phyloP scores from a whole-genome alignment of 1,140 invertebrate species.

The Drosophila tani region DNA sequence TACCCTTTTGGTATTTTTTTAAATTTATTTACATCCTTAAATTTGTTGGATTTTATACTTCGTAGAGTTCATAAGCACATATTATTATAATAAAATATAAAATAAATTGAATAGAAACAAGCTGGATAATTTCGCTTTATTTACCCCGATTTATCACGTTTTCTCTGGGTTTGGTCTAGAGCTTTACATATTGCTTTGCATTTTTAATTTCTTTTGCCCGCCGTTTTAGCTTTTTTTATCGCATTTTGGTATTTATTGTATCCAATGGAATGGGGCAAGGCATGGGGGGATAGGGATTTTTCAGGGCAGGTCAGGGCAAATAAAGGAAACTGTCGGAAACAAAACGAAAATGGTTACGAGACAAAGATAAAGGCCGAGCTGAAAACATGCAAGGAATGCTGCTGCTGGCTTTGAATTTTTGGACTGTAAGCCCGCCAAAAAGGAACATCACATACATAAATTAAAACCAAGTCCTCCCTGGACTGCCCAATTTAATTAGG shows the following conservation, averaged over 20 bases:
- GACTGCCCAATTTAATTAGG: conserved; percentile 18
- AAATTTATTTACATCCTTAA: no score
- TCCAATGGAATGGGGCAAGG: conserved; percentile 63
- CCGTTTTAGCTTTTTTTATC: conserved; percentile 43
- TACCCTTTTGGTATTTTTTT: neutral
- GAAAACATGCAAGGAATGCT: conserved; percentile 60
- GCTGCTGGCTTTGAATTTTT: conserved; percentile 26
- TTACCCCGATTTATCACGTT: neutral
- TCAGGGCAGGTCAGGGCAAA: neutral
- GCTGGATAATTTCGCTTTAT: conserved; percentile 17
- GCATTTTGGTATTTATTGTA: conserved; percentile 70
- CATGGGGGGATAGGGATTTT: conserved; percentile 11
- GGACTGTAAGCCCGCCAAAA: neutral
- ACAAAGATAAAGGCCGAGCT: conserved; percentile 36
- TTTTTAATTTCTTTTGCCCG: conserved; percentile 66
- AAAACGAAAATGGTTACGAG: conserved; percentile 7
- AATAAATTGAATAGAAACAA: neutral
- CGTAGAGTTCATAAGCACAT: no score
- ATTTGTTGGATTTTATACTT: no score
- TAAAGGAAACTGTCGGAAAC: conserved; percentile 11
- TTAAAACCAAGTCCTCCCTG: conserved; percentile 24
- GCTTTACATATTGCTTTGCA: conserved; percentile 49
- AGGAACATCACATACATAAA: conserved; percentile 26
- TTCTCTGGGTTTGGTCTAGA: conserved; percentile 1
- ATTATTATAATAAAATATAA: no score